These are phyloP conservation scores for Ammodytes marinus DNA, from an alignment of 2,113 vertebrate species.

Conservation along the genomic window DNA sequence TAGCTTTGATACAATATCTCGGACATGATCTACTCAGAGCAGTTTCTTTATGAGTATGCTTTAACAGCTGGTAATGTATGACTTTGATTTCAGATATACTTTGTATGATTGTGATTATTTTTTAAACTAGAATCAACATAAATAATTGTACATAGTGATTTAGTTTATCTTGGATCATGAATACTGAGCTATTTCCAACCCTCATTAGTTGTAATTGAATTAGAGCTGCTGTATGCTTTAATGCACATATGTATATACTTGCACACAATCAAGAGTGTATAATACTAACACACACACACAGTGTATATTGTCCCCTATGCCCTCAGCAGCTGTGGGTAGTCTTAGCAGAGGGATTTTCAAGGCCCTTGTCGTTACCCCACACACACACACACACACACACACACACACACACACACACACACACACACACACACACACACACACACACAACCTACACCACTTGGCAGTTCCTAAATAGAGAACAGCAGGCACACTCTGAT, in stretches of 20 bases:
- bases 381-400: slow-evolving; percentile 17
- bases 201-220: background rate
- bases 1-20: background rate
- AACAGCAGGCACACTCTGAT: slow-evolving; percentile 40
- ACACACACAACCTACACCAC: slow-evolving; percentile 29
- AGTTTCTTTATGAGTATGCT: slow-evolving; percentile 4
- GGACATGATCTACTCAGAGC: background rate
- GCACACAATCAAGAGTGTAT: slow-evolving; percentile 10
- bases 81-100: background rate
- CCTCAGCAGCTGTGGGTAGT: slow-evolving; percentile 74
- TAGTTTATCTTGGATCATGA: background rate
- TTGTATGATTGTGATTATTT: background rate
- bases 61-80: background rate
- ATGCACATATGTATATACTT: slow-evolving; percentile 2
- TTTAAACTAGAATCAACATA: background rate
- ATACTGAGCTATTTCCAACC: background rate
- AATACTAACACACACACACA: slow-evolving; percentile 18
- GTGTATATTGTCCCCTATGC: slow-evolving; percentile 61
- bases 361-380: slow-evolving; percentile 49
- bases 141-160: background rate
- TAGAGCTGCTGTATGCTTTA: slow-evolving; percentile 10
- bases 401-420: slow-evolving; percentile 22
- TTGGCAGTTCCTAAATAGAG: slow-evolving; percentile 63
- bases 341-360: slow-evolving; percentile 69
- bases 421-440: slow-evolving; percentile 2